Conservation (phyloP, 2,797 vertebrate genomes). For the Poecilia wingei region DNA sequence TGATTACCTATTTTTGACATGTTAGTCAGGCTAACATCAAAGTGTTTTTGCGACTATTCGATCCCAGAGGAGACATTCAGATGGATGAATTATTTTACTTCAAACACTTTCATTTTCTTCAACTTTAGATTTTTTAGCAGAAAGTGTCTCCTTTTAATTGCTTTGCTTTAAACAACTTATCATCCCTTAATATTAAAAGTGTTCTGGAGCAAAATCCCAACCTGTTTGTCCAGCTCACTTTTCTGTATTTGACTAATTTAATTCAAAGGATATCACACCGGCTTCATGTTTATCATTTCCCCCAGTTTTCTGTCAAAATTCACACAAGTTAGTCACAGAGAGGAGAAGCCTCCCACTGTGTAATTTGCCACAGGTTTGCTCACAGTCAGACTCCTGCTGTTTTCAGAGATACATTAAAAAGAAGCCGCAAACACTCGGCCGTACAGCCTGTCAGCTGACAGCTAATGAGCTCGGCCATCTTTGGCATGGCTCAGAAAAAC, state of each 20-base stretch:
- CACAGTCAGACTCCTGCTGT: conserved; percentile 48
- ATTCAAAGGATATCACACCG: conserved; percentile 16
- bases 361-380: conserved; percentile 56
- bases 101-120: neutral
- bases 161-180: neutral
- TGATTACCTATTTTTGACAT: neutral
- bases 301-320: conserved; percentile 25
- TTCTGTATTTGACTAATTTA: conserved; percentile 29
- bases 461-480: conserved; percentile 65
- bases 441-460: conserved; percentile 49
- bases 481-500: conserved; percentile 24
- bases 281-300: conserved; percentile 22
- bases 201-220: conserved; percentile 8
- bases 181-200: neutral
- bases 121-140: neutral
- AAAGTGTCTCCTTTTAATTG: neutral
- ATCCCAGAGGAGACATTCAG: neutral
- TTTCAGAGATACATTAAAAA: conserved; percentile 46
- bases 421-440: conserved; percentile 36
- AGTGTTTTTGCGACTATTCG: neutral
- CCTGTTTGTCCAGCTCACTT: conserved; percentile 12
- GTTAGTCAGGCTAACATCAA: neutral
- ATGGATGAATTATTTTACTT: conserved; percentile 25
- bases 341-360: conserved; percentile 38
- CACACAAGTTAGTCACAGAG: conserved; percentile 31